Base-by-base conservation (phyloP, 2,888 invertebrate genomes). In the Chrysolina oricalcia region DNA sequence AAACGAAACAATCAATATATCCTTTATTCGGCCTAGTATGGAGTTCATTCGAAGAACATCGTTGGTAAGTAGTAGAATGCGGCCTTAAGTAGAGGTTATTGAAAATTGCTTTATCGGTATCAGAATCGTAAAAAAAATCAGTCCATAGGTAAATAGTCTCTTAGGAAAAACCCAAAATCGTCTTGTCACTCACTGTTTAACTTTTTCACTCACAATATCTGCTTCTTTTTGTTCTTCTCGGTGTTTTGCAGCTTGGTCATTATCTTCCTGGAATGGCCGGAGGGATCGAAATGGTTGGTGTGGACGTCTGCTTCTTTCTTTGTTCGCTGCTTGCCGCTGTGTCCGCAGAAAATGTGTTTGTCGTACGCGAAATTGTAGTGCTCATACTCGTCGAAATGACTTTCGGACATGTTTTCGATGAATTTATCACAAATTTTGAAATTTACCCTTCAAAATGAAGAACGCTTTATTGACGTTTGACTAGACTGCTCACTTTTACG, bases 331-430 rank as follows among this genome's bases (percentile, higher is more conserved):
- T 98, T 97, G 78, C 98, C 98, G 87, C 96, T 94, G 90, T 96
- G 96, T 27, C 95, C 94, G 59, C 94, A 93, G 89, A 93, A 94
- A 80, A 97, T 93, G 88, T 95, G 94, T 89, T 97, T 97, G 89
- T 97, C 97, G 91, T 95, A 94, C 84, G 96, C 96, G 89, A 94
- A 97, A 90, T 97, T 97, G 92, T 96, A 98, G 87, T 97, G 95
- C 87, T 98, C 98, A 92, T 96, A 97, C 87, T 96, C 94, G 90
- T 98, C 97, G 88, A 94, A 94, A 90, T 95, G 93, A 85, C 91
- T 91, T 89, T 95, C 95, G 86, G 96, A 95, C 96, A 96, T 96
- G 13, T 59, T 59, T 50, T 50, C 17, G 35, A 23, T 59, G 27
- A 27, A 59, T 27, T 59, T 59, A 1, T 23, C 9, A 59, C 35